A percentile compares a stretch with the other conserved stretches of the same genome.
phyloP scores from a whole-genome alignment of 2,888 invertebrate species.

The Eilema sororculum region DNA sequence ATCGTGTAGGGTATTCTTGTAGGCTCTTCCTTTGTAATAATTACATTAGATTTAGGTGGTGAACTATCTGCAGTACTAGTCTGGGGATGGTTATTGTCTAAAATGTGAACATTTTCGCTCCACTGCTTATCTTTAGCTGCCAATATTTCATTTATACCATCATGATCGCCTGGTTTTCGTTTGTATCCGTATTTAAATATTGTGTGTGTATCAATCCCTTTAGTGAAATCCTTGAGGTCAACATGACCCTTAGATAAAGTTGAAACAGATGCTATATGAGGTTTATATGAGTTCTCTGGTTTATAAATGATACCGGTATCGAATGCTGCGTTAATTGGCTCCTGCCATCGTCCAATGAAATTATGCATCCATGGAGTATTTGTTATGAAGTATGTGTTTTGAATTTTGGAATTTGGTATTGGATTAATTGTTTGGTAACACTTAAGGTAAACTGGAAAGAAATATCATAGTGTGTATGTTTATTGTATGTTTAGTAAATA shows the following conservation, averaged over 20 bases:
- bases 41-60: not conserved
- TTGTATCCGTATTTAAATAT: too few relatives aligned
- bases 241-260: not conserved
- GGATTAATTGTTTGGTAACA: not conserved
- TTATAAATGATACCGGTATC: not conserved
- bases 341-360: not conserved
- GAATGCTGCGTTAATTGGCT: not conserved
- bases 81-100: not conserved
- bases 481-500: too few relatives aligned
- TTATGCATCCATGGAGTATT: constrained; percentile 5
- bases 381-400: constrained; percentile 9
- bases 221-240: too few relatives aligned
- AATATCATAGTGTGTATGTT: too few relatives aligned
- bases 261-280: not conserved
- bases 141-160: not conserved
- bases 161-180: too few relatives aligned
- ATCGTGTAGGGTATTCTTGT: not conserved
- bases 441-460: constrained; percentile 10
- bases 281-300: not conserved
- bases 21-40: not conserved
- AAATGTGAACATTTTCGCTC: not conserved
- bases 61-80: not conserved
- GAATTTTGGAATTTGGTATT: not conserved
- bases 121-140: not conserved
- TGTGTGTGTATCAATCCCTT: too few relatives aligned